Conservation (phyloP, 2,888 invertebrate genomes). For the Pediacus dermestoides region DNA sequence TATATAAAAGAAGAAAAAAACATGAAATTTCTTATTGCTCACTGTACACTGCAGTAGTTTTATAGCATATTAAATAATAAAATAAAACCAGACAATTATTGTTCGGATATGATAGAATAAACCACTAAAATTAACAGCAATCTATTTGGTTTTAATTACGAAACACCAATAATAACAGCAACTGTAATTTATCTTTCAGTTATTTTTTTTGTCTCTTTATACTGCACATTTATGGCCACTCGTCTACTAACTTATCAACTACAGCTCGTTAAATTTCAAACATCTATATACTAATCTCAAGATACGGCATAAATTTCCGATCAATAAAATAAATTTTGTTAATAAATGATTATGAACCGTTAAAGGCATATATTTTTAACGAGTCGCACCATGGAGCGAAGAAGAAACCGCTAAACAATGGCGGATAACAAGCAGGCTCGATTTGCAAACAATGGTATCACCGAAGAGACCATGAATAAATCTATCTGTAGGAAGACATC, state of each 20-base stretch:
- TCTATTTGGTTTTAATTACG: too few species aligned
- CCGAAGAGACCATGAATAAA: conserved; percentile 40
- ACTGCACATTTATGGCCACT: neutral
- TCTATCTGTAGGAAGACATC: conserved; percentile 39
- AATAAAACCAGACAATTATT: too few species aligned
- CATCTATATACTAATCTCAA: neutral
- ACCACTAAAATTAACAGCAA: too few species aligned
- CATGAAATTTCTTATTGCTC: too few species aligned
- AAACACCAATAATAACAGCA: too few species aligned
- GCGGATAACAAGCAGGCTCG: conserved; percentile 44
- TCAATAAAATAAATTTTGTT: conserved; percentile 24
- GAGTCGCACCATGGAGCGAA: conserved; percentile 33
- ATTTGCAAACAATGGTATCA: conserved; percentile 49
- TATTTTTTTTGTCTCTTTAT: too few species aligned
- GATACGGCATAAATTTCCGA: conserved; percentile 11
- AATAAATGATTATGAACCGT: conserved; percentile 34
- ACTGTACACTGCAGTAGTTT: too few species aligned
- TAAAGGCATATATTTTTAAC: conserved; percentile 33
- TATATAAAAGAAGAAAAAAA: too few species aligned
- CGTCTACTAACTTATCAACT: conserved; percentile 1
- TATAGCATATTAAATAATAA: too few species aligned
- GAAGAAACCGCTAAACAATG: conserved; percentile 44
- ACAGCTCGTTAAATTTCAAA: too few species aligned
- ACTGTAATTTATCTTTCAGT: too few species aligned
- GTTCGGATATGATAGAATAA: too few species aligned